A percentile compares a stretch with the other conserved stretches of the same genome.
Evolutionary conservation across 2,113 vertebrate genomes (phyloP).

Genomic region (Chinchilla lanigera): DNA sequence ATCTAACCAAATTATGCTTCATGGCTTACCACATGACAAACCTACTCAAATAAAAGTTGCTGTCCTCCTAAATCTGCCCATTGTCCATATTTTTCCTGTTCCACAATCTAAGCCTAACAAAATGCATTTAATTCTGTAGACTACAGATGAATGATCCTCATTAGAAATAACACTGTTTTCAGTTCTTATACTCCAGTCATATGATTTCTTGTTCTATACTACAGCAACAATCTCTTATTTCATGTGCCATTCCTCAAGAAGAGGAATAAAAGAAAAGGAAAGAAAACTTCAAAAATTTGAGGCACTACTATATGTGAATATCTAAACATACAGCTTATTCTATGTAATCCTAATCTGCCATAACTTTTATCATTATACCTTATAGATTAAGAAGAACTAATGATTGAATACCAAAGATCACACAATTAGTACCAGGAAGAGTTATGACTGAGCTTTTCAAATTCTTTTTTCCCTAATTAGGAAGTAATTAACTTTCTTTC

Average conservation of each 20-base stretch:
- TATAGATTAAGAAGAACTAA: neutral
- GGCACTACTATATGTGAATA: neutral
- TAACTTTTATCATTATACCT: neutral
- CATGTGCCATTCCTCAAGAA: neutral
- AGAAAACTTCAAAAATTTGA: neutral
- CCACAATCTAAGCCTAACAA: neutral
- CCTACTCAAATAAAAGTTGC: neutral
- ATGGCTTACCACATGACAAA: neutral
- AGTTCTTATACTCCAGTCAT: neutral
- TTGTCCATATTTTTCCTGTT: neutral
- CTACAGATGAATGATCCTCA: neutral
- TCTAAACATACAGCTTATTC: neutral
- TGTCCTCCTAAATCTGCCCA: neutral
- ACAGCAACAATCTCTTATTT: neutral
- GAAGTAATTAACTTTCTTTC: neutral
- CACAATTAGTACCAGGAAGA: neutral
- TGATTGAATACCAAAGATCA: neutral
- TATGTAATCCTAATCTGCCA: neutral
- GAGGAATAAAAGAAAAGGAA: neutral
- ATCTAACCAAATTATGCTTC: neutral
- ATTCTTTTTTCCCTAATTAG: neutral
- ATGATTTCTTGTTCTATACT: neutral
- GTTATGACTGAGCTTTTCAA: neutral
- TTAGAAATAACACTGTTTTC: neutral
- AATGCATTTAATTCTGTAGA: neutral